phyloP scores from a whole-genome alignment of 1,140 invertebrate species.

The Chrysoperla carnea region DNA sequence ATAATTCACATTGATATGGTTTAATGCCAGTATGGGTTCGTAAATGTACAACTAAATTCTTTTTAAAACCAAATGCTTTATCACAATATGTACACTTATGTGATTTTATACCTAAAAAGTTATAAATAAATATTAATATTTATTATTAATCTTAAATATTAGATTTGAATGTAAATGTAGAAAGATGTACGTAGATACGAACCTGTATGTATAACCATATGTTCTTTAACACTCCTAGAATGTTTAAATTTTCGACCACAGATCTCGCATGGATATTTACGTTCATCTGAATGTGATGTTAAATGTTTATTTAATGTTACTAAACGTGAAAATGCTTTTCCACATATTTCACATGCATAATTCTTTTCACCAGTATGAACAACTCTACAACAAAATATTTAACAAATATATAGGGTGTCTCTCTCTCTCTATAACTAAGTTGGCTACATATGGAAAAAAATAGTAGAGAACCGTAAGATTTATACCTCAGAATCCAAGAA shows the following conservation, averaged over 20 bases:
- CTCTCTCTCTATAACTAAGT: slow-evolving; percentile 6
- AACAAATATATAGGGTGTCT: no score
- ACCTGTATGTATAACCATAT: slow-evolving; percentile 10
- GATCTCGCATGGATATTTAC: background rate
- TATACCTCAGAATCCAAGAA: no score
- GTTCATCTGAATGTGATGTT: background rate
- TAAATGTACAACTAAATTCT: background rate
- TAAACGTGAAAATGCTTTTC: background rate
- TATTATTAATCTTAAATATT: no score
- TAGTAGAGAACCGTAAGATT: no score
- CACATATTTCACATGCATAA: background rate
- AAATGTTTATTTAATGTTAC: background rate
- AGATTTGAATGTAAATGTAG: no score
- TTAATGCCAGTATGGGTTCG: slow-evolving; percentile 50
- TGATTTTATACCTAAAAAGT: slow-evolving; percentile 4
- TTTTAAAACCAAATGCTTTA: background rate
- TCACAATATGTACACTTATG: slow-evolving; percentile 6
- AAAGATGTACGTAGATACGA: no score
- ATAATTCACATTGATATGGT: slow-evolving; percentile 35
- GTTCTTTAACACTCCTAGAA: slow-evolving; percentile 8
- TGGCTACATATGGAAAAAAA: no score
- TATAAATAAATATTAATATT: no score
- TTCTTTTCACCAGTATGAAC: background rate
- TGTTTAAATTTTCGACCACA: background rate
- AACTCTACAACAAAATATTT: no score